Evolutionary conservation across 2,888 invertebrate genomes (phyloP).

Genomic region (Euzophera pinguis): DNA sequence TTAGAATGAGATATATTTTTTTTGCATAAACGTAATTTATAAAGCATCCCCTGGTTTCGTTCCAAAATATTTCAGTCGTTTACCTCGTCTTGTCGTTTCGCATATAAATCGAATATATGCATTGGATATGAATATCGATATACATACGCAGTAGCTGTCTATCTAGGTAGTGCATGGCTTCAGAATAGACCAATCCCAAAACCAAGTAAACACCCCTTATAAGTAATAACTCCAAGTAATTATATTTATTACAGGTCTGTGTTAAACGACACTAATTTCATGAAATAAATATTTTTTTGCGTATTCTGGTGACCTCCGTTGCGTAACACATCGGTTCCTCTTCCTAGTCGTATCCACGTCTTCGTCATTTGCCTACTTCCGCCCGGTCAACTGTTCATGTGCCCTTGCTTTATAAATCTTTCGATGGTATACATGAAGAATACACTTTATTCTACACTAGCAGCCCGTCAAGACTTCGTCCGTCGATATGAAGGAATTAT

Average conservation of each 20-base stretch:
- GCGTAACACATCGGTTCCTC: slow-evolving; percentile 64
- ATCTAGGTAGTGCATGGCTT: no score
- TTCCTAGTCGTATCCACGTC: slow-evolving; percentile 48
- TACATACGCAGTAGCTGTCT: neutral
- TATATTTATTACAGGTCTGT: no score
- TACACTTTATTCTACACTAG: no score
- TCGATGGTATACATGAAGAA: no score
- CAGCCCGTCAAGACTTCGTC: no score
- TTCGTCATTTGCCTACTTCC: slow-evolving; percentile 47
- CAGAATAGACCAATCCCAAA: no score
- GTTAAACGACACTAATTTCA: slow-evolving; percentile 24
- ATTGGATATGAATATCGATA: neutral
- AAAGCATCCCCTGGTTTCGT: slow-evolving; percentile 9
- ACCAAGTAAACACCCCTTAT: no score
- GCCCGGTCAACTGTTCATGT: slow-evolving; percentile 27
- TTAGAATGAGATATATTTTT: neutral
- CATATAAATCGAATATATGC: neutral
- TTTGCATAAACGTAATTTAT: neutral
- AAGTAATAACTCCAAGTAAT: no score
- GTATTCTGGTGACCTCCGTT: slow-evolving; percentile 52
- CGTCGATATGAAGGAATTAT: no score
- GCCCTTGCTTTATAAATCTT: no score
- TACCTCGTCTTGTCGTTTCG: neutral
- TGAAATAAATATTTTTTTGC: slow-evolving; percentile 47
- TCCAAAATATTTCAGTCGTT: neutral